A percentile compares a stretch with the other conserved stretches of the same genome.
Evolutionary conservation across 2,113 vertebrate species (phyloP).

Genomic region (Chloropsis hardwickii): DNA sequence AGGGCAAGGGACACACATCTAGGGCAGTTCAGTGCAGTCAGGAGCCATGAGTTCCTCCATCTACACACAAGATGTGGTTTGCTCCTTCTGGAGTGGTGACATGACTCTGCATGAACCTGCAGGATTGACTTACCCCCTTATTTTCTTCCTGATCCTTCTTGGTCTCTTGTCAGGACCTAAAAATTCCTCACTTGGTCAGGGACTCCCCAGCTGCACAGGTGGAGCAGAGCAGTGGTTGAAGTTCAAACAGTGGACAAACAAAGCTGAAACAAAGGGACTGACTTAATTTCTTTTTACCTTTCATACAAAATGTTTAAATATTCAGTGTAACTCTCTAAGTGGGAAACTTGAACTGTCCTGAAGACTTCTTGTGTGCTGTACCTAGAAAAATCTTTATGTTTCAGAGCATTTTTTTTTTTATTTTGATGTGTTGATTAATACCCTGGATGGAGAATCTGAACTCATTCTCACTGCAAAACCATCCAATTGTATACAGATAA

Average conservation of each 20-base stretch:
- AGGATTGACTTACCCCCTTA: not conserved
- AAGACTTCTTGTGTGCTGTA: not conserved
- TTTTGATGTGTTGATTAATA: not conserved
- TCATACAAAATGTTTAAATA: not conserved
- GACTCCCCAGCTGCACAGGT: not conserved
- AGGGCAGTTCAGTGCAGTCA: not conserved
- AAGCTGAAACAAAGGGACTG: not conserved
- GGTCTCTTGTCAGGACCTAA: not conserved
- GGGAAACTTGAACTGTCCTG: not conserved
- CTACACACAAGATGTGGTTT: not conserved
- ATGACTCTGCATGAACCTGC: not conserved
- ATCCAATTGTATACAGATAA: not conserved
- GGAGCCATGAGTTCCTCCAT: not conserved
- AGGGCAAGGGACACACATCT: not conserved
- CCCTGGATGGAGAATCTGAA: not conserved
- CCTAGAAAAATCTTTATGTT: not conserved
- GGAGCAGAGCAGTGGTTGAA: not conserved
- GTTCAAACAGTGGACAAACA: not conserved
- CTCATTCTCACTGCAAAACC: not conserved
- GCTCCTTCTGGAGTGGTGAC: not conserved
- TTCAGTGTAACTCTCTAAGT: not conserved
- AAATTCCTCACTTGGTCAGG: not conserved
- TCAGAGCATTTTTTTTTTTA: not conserved
- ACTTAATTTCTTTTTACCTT: not conserved
- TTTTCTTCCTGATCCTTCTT: not conserved